Base-by-base conservation (phyloP, 2,888 invertebrate species). In the Andrena hattorfiana region DNA sequence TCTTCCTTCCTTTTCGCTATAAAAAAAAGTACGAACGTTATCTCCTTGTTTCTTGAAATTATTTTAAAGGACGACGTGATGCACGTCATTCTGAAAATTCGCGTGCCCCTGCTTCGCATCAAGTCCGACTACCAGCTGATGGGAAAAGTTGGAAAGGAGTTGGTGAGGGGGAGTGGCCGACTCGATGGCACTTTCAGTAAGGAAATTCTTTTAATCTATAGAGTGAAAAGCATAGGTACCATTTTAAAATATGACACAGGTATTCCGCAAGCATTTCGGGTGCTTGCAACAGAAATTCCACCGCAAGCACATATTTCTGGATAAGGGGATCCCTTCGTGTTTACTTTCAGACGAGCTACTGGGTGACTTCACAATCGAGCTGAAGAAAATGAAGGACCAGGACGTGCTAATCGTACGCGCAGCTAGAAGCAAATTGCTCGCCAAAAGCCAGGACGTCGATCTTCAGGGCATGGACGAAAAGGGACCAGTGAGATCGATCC, bases 181-280 rank as follows among this genome's bases (percentile, higher is more conserved):
- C 85, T 94, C 51, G 73, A 73, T 48, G 93, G 92, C 77, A 93
- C 92, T 79, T 94, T 94, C 83, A 93, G 94, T 94, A 90, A 94
- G 93, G 28, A 77, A 81, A 49, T 49, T 2, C 3, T 59, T 49
- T 26, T 13, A 13, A 4, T 60, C 35, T 10, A 10, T 10, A 42
- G 42, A 42, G 5, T 0, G 26, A 56, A 13, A 2, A 16, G 5
- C 35, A 23, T 32, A 30, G 5, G 2, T 48, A 13, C 42, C 1
- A 42, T 42, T 42, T 16, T 16, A 1, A 42, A 42, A 42, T 16
- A 16, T 42, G 42, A 1, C 42, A 42, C 13, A 42, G 42, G 13
- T 1, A 13, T 42, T 42, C 42, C 4, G 1, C 1, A 13, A 16
- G 16, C 4, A 42, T 5, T 42, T 42, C 4, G 5, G 16, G 5